Conservation (phyloP, 1,140 invertebrate species). For the Drosophila gunungcola region DNA sequence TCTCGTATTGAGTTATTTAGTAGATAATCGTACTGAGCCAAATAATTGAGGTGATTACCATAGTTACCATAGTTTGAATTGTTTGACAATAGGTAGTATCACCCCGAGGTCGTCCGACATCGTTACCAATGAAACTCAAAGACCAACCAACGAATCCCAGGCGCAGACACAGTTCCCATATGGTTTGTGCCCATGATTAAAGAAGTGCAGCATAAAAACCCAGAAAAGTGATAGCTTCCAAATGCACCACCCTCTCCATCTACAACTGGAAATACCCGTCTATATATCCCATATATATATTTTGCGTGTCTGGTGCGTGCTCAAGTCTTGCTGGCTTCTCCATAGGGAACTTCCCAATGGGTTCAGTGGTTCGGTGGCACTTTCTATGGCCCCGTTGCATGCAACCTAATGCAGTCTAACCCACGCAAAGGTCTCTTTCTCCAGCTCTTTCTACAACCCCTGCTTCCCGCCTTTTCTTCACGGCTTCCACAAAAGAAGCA, state of each 20-base stretch:
- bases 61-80: constrained; percentile 44
- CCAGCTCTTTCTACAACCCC: constrained; percentile 20
- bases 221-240: constrained; percentile 56
- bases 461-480: not conserved
- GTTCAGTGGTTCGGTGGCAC: constrained; percentile 49
- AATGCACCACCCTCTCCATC: constrained; percentile 15
- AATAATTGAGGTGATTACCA: constrained; percentile 52
- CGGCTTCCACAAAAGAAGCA: constrained; percentile 5
- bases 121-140: constrained; percentile 4
- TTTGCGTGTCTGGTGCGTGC: constrained; percentile 54
- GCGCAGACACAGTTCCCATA: constrained; percentile 46
- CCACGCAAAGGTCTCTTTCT: constrained; percentile 52
- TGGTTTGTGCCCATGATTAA: constrained; percentile 33
- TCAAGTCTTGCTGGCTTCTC: constrained; percentile 34
- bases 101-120: constrained; percentile 12
- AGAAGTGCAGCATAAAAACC: constrained; percentile 33
- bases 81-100: constrained; percentile 17
- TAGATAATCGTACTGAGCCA: constrained; percentile 25
- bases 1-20: constrained; percentile 45
- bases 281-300: constrained; percentile 12
- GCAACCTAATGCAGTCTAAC: constrained; percentile 57
- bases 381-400: constrained; percentile 81
- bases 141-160: not conserved
- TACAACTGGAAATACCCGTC: constrained; percentile 5
- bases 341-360: constrained; percentile 21